Evolutionary conservation across 2,888 invertebrate species (phyloP).

Genomic region (Coenonympha arcania): DNA sequence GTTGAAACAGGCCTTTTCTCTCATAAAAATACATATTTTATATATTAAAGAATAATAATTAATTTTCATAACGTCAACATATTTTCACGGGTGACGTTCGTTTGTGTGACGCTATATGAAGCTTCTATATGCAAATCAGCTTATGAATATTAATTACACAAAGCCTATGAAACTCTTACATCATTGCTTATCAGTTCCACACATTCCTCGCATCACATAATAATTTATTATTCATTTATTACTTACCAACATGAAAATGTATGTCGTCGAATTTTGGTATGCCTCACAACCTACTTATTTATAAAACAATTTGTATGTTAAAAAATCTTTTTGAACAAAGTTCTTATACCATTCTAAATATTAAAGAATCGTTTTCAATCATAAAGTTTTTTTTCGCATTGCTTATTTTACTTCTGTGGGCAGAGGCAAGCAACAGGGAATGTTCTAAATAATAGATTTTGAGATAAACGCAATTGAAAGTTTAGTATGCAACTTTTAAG

Average conservation of each 20-base stretch:
- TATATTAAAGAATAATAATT: conserved; percentile 12
- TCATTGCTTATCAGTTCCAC: conserved; percentile 23
- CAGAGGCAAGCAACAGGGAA: no score
- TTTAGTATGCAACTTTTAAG: no score
- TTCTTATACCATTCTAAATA: no score
- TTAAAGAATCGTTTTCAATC: no score
- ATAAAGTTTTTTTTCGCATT: no score
- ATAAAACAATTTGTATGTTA: background rate
- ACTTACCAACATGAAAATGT: background rate
- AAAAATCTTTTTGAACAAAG: no score
- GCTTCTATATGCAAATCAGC: conserved; percentile 45
- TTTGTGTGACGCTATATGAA: conserved; percentile 55
- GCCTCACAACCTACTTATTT: background rate
- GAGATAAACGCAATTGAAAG: no score
- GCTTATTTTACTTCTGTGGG: no score
- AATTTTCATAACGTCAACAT: conserved; percentile 29
- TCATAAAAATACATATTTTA: no score
- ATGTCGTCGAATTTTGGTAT: conserved; percentile 1
- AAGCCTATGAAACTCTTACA: conserved; percentile 28
- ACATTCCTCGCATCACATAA: conserved; percentile 26
- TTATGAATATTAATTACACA: conserved; percentile 29
- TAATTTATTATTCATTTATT: conserved; percentile 25
- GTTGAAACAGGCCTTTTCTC: no score
- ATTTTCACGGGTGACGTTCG: conserved; percentile 41
- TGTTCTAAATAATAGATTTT: no score